Evolutionary conservation across 2,113 vertebrate species (phyloP), one percentile per base, ranked within the genome.

Genomic region (Cheirogaleus medius): DNA sequence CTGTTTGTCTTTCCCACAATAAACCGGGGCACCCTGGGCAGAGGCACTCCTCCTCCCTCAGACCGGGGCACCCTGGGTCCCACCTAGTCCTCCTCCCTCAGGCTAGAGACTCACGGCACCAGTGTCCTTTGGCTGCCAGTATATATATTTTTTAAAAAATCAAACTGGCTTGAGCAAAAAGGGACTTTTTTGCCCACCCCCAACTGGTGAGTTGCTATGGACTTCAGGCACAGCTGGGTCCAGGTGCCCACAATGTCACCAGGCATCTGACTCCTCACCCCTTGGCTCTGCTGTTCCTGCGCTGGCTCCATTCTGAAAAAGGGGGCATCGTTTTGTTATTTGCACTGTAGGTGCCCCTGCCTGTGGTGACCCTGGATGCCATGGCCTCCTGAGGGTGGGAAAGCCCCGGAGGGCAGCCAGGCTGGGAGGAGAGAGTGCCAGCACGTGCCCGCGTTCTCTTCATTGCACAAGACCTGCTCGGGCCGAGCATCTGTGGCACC

Each of bases 361-460:
- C 1, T 7, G 11, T 27, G 44, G n/a, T 76, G 60, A 44, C 42
- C 69, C 56, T 32, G 63, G 47, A 4, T 42, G 78, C 32, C 32
- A 8, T 4, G 42, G 49, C 27, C 27, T 21, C 68, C n/a, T 25
- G 39, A 82, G 63, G 10, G 54, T 15, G 58, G 34, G 82, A 34
- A 27, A 39, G 1, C 32, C 82, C 12, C 0, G 69, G 8, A 18
- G 0, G 60, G 85, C 12, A 2, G 60, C 68, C 15, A 1, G 29
- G 7, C 39, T 56, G 66, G 5, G 11, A 34, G 34, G 32, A 74
- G 3, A 39, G 37, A n/a, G 2, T 23, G 68, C 81, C 4, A 8
- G 4, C 0, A 6, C 34, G 12, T 1, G 25, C 12, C 1, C 23
- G 7, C 8, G 11, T 18, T 17, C 0, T 42, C 23, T 32, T 39